Evolutionary conservation across 2,113 vertebrate species (phyloP), one percentile per base, ranked within the genome.

Genomic region (Rhipidura dahli): DNA sequence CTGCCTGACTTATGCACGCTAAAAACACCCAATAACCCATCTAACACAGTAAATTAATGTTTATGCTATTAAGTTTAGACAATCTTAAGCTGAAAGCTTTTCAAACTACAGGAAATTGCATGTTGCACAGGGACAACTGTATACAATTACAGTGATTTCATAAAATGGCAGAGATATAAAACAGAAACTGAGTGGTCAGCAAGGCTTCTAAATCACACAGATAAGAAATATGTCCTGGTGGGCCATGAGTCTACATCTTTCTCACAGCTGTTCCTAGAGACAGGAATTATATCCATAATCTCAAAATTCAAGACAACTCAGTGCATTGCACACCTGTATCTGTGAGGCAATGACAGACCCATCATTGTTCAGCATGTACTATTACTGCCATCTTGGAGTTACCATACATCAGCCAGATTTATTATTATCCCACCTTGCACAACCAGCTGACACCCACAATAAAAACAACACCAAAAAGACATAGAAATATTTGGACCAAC

Each of bases 61-160:
- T 97, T 96, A 92, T 92, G 86, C 79, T 94, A 93, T 94, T 85
- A 94, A 79, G 44, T 94, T 96, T 49, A 95, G 94, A 92, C 89
- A 96, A 79, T 85, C 88, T 94, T 92, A 94, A 53, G 80, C 82
- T 92, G 93, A 97, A 93, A 93, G 95, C 65, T 92, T 96, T 96
- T 89, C 83, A 92, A 96, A 90, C 83, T 89, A 84, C 90, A 94
- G 87, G 83, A 95, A 97, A 94, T 94, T 95, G 83, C 83, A 93
- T 15, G 3, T 81, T 94, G 51, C 7, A 6, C 72, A 53, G 85
- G 88, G 92, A 95, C 83, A 96, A 96, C 90, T 90, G 83, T 57
- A 83, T 73, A 93, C 88, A 94, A 95, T 93, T 97, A 97, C 65
- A 90, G 84, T 73, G 64, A 91, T 94, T 97, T 57, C 70, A 50